phyloP scores from a whole-genome alignment of 2,888 invertebrate species.

The Plutella xylostella region DNA sequence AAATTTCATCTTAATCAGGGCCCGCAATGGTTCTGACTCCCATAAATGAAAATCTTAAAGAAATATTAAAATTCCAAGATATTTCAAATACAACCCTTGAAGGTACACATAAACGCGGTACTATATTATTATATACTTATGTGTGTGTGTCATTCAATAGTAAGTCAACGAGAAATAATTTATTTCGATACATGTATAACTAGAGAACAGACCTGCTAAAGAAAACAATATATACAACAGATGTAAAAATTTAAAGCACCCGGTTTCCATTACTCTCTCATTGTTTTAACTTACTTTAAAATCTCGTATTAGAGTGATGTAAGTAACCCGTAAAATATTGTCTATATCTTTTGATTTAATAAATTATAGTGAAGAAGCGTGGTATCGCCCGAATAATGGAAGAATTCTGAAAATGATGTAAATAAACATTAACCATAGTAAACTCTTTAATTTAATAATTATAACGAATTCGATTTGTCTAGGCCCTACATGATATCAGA shows the following conservation, averaged over 20 bases:
- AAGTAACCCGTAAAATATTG: conserved; percentile 59
- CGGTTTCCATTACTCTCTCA: conserved; percentile 67
- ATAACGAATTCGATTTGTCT: conserved; percentile 65
- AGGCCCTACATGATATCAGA: conserved; percentile 64
- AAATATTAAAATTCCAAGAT: no score
- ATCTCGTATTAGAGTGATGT: conserved; percentile 49
- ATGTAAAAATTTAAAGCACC: conserved; percentile 68
- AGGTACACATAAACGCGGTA: no score
- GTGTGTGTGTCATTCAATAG: conserved; percentile 19
- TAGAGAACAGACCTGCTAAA: conserved; percentile 53
- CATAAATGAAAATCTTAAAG: no score
- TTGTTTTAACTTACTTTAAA: conserved; percentile 60
- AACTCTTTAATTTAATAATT: conserved; percentile 43
- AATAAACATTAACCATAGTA: conserved; percentile 51
- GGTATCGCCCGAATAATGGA: conserved; percentile 45
- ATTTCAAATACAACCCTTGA: no score
- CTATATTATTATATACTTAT: no score
- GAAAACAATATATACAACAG: conserved; percentile 60
- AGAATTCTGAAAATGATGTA: conserved; percentile 59
- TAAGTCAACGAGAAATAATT: conserved; percentile 18
- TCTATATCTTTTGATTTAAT: conserved; percentile 41
- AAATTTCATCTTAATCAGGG: no score
- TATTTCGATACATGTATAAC: conserved; percentile 37
- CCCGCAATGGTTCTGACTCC: no score
- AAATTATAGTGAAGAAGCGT: conserved; percentile 47